A percentile compares a stretch with the other conserved stretches of the same genome.
phyloP scores from a whole-genome alignment of 2,888 invertebrate genomes.

The Serrognathus titanus region DNA sequence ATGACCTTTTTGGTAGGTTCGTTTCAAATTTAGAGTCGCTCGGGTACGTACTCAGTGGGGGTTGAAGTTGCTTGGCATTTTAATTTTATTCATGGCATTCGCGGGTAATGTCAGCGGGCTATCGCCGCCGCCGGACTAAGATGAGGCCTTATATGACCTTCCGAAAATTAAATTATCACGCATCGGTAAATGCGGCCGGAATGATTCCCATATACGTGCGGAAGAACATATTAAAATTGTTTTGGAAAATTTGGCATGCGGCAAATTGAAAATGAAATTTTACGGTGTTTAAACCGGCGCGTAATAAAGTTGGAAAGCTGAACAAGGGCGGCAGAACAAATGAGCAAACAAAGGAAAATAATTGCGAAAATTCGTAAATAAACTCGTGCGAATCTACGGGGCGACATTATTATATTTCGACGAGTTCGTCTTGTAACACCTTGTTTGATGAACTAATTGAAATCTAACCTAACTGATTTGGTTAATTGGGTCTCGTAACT shows the following conservation, averaged over 20 bases:
- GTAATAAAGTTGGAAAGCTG: too few relatives aligned
- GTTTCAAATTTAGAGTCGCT: conserved; percentile 4
- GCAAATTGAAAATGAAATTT: not conserved
- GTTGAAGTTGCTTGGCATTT: conserved; percentile 28
- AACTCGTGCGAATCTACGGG: too few relatives aligned
- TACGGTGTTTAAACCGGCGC: too few relatives aligned
- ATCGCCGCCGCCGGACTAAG: conserved; percentile 13
- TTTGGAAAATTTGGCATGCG: not conserved
- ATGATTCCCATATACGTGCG: not conserved
- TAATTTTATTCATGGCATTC: conserved; percentile 29
- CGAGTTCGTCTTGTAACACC: too few relatives aligned
- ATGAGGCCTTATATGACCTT: conserved; percentile 15
- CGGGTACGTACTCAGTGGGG: not conserved
- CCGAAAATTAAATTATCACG: not conserved
- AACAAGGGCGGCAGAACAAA: too few relatives aligned
- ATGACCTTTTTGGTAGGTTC: not conserved
- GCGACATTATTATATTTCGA: too few relatives aligned
- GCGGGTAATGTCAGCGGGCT: conserved; percentile 27
- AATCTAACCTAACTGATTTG: not conserved
- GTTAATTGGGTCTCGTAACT: not conserved
- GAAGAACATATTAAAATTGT: too few relatives aligned
- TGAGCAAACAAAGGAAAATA: too few relatives aligned
- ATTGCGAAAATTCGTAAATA: too few relatives aligned
- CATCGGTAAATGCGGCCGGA: not conserved
- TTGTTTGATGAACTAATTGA: not conserved